phyloP scores from a whole-genome alignment of 2,888 invertebrate species.

The Thymelicus sylvestris region DNA sequence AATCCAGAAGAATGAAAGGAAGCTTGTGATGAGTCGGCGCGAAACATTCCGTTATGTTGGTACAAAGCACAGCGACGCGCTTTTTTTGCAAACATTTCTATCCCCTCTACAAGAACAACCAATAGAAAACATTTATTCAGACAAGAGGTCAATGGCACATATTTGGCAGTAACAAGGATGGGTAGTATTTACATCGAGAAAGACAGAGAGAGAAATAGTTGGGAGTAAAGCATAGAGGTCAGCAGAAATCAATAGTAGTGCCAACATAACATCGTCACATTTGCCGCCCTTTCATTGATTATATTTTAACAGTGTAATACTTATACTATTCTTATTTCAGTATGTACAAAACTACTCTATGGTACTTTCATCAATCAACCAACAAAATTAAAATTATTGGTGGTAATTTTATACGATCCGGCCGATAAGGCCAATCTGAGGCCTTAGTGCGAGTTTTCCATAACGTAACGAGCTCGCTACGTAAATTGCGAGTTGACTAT shows the following conservation, averaged over 20 bases:
- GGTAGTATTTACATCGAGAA: slow-evolving; percentile 36
- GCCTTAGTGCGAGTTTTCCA: too few species aligned
- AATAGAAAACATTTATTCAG: slow-evolving; percentile 56
- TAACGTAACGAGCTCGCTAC: too few species aligned
- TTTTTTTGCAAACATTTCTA: slow-evolving; percentile 48
- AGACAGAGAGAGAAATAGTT: slow-evolving; percentile 51
- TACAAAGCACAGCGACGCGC: slow-evolving; percentile 46
- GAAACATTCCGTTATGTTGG: slow-evolving; percentile 49
- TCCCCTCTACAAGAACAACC: slow-evolving; percentile 56
- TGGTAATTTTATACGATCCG: too few species aligned
- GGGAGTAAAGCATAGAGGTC: background rate
- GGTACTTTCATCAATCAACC: background rate
- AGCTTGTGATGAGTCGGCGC: slow-evolving; percentile 55
- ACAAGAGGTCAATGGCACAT: slow-evolving; percentile 73
- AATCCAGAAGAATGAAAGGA: slow-evolving; percentile 81
- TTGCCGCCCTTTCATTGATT: slow-evolving; percentile 50
- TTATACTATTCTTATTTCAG: too few species aligned
- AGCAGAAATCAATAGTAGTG: slow-evolving; percentile 56
- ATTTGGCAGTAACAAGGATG: slow-evolving; percentile 52
- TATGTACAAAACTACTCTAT: background rate
- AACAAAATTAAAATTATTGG: too few species aligned
- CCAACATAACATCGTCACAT: slow-evolving; percentile 53
- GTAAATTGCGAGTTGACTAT: too few species aligned
- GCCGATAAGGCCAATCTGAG: too few species aligned
- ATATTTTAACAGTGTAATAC: background rate